phyloP scores from a whole-genome alignment of 2,113 vertebrate genomes.

The Tichodroma muraria region DNA sequence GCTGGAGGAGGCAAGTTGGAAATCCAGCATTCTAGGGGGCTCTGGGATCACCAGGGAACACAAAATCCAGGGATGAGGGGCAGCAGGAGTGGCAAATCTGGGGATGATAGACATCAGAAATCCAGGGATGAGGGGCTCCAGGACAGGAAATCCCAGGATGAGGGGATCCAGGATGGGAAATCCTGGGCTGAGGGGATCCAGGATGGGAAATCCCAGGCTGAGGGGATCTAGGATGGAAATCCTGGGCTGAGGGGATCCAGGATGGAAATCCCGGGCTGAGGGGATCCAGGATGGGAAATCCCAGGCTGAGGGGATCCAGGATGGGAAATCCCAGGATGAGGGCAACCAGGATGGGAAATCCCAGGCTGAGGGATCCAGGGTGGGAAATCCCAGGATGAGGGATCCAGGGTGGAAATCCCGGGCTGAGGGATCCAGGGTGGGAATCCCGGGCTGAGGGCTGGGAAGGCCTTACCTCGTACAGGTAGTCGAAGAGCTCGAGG shows the following conservation, averaged over 20 bases:
- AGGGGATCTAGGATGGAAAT: not conserved
- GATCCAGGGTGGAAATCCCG: too few species aligned
- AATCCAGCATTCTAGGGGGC: not conserved
- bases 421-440: not conserved
- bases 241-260: not conserved
- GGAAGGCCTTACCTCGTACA: constrained; percentile 86
- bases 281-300: not conserved
- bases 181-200: not conserved
- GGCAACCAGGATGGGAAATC: too few species aligned
- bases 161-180: too few species aligned
- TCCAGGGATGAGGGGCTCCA: too few species aligned
- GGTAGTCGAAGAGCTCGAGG: constrained; percentile 96
- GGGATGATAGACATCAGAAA: not conserved
- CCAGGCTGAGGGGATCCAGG: not conserved
- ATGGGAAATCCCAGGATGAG: not conserved
- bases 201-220: too few species aligned
- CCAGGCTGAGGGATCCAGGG: too few species aligned
- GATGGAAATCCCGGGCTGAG: not conserved
- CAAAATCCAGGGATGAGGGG: not conserved
- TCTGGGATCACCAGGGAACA: not conserved
- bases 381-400: not conserved
- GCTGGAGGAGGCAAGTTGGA: not conserved
- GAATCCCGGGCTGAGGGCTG: too few species aligned
- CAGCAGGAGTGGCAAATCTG: not conserved
- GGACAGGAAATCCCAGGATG: not conserved